A percentile compares a stretch with the other conserved stretches of the same genome.
Conservation (phyloP, 1,140 invertebrate species). For the Drosophila repleta region DNA sequence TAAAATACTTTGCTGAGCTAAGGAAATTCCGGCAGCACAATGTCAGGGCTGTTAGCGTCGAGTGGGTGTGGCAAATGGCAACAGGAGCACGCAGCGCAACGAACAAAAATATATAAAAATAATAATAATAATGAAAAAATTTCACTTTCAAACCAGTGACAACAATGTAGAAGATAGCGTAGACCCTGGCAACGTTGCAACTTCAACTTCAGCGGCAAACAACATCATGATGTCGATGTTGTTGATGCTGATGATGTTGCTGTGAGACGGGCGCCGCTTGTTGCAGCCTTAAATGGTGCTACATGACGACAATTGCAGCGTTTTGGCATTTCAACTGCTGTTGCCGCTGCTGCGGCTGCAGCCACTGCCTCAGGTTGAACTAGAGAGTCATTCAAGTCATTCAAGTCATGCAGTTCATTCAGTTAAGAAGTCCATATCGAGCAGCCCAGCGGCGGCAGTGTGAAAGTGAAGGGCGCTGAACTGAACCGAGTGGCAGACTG, state of each 20-base stretch:
- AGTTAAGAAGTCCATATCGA: conserved; percentile 45
- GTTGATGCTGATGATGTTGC: background rate
- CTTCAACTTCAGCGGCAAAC: background rate
- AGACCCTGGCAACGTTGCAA: conserved; percentile 22
- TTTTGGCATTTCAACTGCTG: conserved; percentile 64
- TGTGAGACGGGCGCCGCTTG: conserved; percentile 48
- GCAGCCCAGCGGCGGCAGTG: conserved; percentile 24
- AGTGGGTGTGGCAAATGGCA: conserved; percentile 10
- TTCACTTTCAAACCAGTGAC: conserved; percentile 70
- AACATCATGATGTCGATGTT: conserved; percentile 25
- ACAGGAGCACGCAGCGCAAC: background rate
- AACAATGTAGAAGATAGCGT: conserved; percentile 36
- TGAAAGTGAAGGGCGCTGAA: conserved; percentile 73
- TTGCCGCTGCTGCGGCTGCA: background rate
- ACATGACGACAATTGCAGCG: conserved; percentile 33
- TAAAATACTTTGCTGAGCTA: background rate
- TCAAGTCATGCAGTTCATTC: conserved; percentile 34
- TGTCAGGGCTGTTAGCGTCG: background rate
- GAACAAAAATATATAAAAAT: conserved; percentile 28
- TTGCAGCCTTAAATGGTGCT: conserved; percentile 62
- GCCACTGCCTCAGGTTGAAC: conserved; percentile 3
- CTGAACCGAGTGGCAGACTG: conserved; percentile 27
- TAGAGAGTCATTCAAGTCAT: conserved; percentile 17
- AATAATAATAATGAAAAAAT: conserved; percentile 36
- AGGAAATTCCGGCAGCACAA: conserved; percentile 7